A percentile compares a stretch with the other conserved stretches of the same genome.
These are phyloP conservation scores for Thripadectes ignobilis DNA, from an alignment of 2,797 vertebrate genomes.

Conservation along the genomic window DNA sequence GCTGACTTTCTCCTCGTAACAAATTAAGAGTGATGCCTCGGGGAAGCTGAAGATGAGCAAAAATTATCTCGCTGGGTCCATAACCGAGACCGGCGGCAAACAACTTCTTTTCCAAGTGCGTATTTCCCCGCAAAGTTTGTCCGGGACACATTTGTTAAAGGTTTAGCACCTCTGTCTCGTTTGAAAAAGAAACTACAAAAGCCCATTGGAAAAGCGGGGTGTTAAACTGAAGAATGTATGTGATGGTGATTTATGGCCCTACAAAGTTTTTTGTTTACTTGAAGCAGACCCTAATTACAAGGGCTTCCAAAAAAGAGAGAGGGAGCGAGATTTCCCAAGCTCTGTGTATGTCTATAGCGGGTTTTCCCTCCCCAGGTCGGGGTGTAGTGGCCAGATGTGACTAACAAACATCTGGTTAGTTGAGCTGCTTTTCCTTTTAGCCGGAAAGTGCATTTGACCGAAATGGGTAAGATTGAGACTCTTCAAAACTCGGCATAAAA, in stretches of 20 bases:
- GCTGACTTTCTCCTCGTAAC: constrained; percentile 58
- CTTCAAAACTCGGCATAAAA: not conserved
- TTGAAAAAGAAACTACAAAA: constrained; percentile 79
- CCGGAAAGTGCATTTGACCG: not conserved
- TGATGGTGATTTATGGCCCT: constrained; percentile 86
- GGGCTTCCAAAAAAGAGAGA: not conserved
- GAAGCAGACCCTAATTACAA: constrained; percentile 57
- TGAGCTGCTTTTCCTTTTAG: not conserved
- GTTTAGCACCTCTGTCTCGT: constrained; percentile 72
- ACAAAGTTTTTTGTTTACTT: constrained; percentile 84
- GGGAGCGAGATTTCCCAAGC: not conserved
- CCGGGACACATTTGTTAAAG: constrained; percentile 35
- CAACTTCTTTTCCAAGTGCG: not conserved
- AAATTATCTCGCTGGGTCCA: not conserved
- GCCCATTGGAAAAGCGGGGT: constrained; percentile 68
- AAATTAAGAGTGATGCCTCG: constrained; percentile 64
- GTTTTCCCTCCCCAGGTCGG: not conserved
- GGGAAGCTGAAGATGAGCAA: not conserved
- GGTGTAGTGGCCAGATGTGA: constrained; percentile 16
- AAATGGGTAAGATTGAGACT: not conserved
- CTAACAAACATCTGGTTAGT: not conserved
- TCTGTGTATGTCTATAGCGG: not conserved
- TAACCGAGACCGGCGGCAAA: not conserved
- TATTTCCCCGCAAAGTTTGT: not conserved
- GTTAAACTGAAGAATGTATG: constrained; percentile 81